These are phyloP conservation scores for Xiphorhynchus elegans DNA, from an alignment of 2,113 vertebrate genomes.

Conservation along the genomic window DNA sequence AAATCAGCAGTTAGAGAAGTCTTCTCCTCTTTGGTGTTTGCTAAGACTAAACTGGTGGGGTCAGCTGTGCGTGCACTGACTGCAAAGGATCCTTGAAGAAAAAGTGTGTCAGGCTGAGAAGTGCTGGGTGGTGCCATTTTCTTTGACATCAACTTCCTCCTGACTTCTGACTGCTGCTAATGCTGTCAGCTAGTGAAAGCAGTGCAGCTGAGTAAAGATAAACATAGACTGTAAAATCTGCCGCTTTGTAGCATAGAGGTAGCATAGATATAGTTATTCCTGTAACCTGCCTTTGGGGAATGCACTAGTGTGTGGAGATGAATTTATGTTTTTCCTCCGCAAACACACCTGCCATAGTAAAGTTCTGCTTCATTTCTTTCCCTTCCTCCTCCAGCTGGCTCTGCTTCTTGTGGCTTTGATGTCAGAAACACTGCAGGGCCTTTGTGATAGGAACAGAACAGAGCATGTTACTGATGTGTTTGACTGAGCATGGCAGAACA, in stretches of 20 bases:
- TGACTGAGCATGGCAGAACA: background rate
- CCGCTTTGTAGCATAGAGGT: background rate
- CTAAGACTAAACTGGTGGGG: background rate
- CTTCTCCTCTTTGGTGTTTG: background rate
- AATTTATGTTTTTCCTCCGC: background rate
- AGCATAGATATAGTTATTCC: background rate
- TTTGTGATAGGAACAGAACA: background rate
- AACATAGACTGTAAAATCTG: background rate
- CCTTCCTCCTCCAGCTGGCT: background rate
- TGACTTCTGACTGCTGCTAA: background rate
- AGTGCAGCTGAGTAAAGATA: background rate
- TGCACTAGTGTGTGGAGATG: background rate
- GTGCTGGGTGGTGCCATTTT: background rate
- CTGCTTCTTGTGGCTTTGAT: background rate
- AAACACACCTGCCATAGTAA: background rate
- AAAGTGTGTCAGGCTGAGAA: background rate
- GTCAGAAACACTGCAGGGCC: background rate
- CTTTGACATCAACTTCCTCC: background rate
- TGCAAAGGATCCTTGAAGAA: background rate
- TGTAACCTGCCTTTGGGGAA: background rate
- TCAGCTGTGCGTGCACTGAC: background rate
- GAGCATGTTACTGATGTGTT: background rate
- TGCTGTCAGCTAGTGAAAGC: background rate
- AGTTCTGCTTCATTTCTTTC: conserved; percentile 9
- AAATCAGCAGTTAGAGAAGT: background rate